Evolutionary conservation across 2,113 vertebrate genomes (phyloP).

Genomic region (Telmatochromis sp.): DNA sequence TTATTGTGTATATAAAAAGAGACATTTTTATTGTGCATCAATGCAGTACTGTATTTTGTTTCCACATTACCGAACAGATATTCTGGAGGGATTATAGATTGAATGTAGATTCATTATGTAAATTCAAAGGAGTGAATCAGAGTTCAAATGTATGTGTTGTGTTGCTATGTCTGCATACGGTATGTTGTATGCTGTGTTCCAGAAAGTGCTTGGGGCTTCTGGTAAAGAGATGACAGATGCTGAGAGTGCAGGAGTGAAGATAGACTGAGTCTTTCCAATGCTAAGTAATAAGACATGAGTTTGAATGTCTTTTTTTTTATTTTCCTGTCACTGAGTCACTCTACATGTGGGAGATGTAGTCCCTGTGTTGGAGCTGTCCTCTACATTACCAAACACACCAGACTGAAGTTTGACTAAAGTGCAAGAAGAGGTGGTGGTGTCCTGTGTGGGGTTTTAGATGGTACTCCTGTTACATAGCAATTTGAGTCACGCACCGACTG

Average conservation of each 20-base stretch:
- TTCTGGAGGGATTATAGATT: neutral
- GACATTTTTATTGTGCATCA: neutral
- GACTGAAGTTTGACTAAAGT: neutral
- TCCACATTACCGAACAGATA: neutral
- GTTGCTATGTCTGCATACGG: neutral
- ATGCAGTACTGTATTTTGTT: neutral
- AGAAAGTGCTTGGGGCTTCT: neutral
- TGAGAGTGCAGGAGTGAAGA: neutral
- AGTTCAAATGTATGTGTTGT: neutral
- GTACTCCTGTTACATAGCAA: neutral
- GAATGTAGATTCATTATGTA: neutral
- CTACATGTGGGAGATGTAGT: neutral
- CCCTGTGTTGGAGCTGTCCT: neutral
- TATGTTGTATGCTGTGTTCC: neutral
- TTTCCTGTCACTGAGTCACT: neutral
- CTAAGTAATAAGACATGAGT: neutral
- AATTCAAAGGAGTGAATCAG: neutral
- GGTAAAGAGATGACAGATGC: constrained; percentile 17
- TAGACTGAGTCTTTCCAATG: neutral
- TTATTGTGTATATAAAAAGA: neutral
- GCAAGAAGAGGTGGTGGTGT: neutral
- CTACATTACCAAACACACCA: neutral
- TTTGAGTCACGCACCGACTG: neutral
- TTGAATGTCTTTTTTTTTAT: neutral
- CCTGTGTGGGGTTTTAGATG: neutral